Conservation (phyloP, 1,140 invertebrate species). For the Hylyphantes graminicola region DNA sequence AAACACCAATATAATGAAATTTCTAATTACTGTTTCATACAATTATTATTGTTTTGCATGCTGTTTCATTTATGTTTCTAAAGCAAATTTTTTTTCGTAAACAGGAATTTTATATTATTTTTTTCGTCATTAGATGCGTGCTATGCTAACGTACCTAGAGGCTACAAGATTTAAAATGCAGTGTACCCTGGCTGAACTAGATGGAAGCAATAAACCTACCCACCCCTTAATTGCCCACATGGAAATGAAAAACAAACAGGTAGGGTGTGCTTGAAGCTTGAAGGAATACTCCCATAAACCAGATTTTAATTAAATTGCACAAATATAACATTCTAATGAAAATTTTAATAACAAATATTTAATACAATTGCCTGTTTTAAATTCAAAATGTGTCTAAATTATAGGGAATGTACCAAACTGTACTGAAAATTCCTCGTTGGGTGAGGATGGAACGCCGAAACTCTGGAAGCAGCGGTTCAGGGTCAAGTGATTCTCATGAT, state of each 20-base stretch:
- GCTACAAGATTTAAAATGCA: constrained; percentile 89
- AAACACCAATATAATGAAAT: too few relatives aligned
- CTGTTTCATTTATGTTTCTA: too few relatives aligned
- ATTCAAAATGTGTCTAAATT: not conserved
- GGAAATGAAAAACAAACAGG: constrained; percentile 87
- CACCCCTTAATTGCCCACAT: constrained; percentile 88
- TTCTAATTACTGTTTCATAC: too few relatives aligned
- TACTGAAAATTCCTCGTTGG: constrained; percentile 87
- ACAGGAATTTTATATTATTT: not conserved
- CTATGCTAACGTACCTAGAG: constrained; percentile 91
- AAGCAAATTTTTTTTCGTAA: too few relatives aligned
- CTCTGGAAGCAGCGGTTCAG: constrained; percentile 67
- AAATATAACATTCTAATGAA: not conserved
- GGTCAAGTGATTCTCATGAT: constrained; percentile 77
- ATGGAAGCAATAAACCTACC: constrained; percentile 75
- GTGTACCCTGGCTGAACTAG: constrained; percentile 81
- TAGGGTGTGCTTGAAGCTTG: too few relatives aligned
- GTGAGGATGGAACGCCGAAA: constrained; percentile 74
- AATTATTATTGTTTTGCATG: too few relatives aligned
- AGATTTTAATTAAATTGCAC: not conserved
- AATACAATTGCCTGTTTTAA: not conserved
- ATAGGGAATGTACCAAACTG: constrained; percentile 81
- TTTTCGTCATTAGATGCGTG: constrained; percentile 79
- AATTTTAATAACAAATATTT: not conserved
- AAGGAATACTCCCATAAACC: not conserved